Evolutionary conservation across 2,113 vertebrate genomes (phyloP).

Genomic region (Paralichthys olivaceus): DNA sequence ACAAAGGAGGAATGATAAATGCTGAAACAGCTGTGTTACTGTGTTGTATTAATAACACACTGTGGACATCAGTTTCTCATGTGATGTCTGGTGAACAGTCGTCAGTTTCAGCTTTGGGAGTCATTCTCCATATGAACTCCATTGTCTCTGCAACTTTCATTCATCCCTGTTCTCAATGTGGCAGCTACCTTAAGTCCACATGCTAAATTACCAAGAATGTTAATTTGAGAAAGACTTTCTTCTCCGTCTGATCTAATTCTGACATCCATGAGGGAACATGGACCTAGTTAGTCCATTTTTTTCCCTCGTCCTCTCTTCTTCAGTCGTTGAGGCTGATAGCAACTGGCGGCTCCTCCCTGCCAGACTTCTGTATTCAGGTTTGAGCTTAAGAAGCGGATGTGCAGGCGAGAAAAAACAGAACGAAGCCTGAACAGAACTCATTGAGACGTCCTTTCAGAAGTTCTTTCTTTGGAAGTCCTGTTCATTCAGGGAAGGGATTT

Average conservation of each 20-base stretch:
- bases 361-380: constrained; percentile 35
- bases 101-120: too few relatives aligned
- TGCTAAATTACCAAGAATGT: constrained; percentile 16
- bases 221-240: constrained; percentile 30
- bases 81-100: too few relatives aligned
- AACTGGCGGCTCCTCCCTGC: constrained; percentile 1
- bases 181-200: not conserved
- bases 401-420: not conserved
- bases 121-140: too few relatives aligned
- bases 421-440: constrained; percentile 36
- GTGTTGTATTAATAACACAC: too few relatives aligned
- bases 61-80: too few relatives aligned
- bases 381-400: constrained; percentile 22
- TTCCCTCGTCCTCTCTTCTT: constrained; percentile 35
- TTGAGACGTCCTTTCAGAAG: constrained; percentile 36
- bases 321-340: constrained; percentile 22
- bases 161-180: not conserved
- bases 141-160: not conserved
- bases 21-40: too few relatives aligned
- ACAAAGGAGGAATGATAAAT: too few relatives aligned
- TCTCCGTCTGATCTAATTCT: constrained; percentile 26
- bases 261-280: constrained; percentile 16
- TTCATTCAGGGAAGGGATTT: constrained; percentile 45
- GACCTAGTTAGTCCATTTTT: constrained; percentile 39
- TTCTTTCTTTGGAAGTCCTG: constrained; percentile 38